Evolutionary conservation across 2,113 vertebrate species (phyloP).

Genomic region (Sciurus niger): DNA sequence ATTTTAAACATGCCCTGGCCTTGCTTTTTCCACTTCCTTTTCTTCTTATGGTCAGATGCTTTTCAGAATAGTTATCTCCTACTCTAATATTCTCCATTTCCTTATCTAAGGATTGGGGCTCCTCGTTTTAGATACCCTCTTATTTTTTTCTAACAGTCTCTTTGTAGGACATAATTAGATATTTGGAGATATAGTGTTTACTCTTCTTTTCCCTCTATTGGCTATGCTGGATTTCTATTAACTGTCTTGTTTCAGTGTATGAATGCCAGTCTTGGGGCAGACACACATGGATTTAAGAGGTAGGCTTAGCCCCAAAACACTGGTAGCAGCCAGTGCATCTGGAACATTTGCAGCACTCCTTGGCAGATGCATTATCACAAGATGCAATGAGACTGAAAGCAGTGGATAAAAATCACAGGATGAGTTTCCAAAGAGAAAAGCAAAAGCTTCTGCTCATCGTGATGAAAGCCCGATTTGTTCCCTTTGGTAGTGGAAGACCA

Average conservation of each 20-base stretch:
- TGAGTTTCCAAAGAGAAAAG: background rate
- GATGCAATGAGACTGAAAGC: background rate
- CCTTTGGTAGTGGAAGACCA: background rate
- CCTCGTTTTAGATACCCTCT: background rate
- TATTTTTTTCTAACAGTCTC: background rate
- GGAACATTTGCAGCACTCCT: background rate
- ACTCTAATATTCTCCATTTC: background rate
- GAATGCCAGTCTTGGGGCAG: background rate
- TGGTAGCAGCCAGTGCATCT: background rate
- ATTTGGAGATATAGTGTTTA: background rate
- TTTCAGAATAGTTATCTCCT: background rate
- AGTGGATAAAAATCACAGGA: background rate
- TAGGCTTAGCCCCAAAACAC: background rate
- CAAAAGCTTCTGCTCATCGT: conserved; percentile 1
- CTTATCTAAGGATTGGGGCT: conserved; percentile 20
- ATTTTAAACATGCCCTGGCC: conserved; percentile 38
- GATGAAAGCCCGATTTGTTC: background rate
- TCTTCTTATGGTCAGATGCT: background rate
- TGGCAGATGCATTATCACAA: background rate
- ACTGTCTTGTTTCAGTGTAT: background rate
- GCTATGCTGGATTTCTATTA: background rate
- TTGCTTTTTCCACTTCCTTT: background rate
- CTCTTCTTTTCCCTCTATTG: background rate
- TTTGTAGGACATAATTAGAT: conserved; percentile 5
- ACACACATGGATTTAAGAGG: background rate